A percentile compares a stretch with the other conserved stretches of the same genome.
phyloP scores from a whole-genome alignment of 2,888 invertebrate species.

The Dryococelus australis region DNA sequence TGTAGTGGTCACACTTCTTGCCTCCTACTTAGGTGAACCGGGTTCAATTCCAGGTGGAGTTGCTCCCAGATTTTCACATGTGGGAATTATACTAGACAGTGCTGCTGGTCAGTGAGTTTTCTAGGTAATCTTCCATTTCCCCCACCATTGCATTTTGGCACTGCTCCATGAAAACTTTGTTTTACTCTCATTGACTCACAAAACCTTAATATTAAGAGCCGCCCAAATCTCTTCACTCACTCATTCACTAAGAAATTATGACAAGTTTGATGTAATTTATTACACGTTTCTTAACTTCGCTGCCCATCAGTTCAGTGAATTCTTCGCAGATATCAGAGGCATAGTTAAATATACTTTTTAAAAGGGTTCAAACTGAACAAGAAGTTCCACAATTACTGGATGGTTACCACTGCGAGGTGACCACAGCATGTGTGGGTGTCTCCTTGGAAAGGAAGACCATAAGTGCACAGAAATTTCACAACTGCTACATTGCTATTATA shows the following conservation, averaged over 20 bases:
- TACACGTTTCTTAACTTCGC: not conserved
- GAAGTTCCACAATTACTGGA: not conserved
- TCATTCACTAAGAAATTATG: constrained; percentile 7
- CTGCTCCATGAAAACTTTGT: too few relatives aligned
- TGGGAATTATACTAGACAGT: too few relatives aligned
- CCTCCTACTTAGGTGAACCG: too few relatives aligned
- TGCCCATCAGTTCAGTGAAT: constrained; percentile 6
- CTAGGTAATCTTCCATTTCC: too few relatives aligned
- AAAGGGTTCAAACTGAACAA: constrained; percentile 21
- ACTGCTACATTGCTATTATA: not conserved
- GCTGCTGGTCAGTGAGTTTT: too few relatives aligned
- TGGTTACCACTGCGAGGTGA: constrained; percentile 13
- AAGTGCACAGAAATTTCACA: not conserved
- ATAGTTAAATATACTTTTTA: not conserved
- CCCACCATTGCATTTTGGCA: too few relatives aligned
- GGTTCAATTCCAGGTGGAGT: too few relatives aligned
- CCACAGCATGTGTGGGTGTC: not conserved
- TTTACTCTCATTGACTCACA: too few relatives aligned
- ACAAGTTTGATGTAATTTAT: not conserved
- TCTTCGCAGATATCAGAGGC: constrained; percentile 7
- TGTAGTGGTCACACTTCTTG: too few relatives aligned
- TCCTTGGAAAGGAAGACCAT: not conserved
- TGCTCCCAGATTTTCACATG: too few relatives aligned
- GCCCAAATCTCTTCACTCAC: too few relatives aligned
- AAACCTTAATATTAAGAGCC: too few relatives aligned